phyloP scores from a whole-genome alignment of 92 coral and sea anemone genomes.

The Actinostola sp. region DNA sequence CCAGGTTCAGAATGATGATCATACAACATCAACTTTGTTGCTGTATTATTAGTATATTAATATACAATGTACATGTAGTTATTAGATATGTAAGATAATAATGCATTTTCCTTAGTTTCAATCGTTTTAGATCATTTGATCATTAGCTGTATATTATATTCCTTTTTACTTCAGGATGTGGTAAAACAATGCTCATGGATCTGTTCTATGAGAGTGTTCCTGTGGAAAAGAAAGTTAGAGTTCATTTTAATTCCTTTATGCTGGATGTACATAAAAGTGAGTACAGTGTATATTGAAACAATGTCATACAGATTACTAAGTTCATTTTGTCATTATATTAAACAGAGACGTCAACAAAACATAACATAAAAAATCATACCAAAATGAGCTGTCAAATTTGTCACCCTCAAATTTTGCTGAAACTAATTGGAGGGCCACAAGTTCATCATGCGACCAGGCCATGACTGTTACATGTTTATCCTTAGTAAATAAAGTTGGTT shows the following conservation, averaged over 20 bases:
- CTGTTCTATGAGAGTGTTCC: slow-evolving; percentile 82
- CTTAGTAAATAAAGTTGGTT: too few relatives aligned
- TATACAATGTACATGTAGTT: too few relatives aligned
- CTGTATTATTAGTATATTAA: too few relatives aligned
- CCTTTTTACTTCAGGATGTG: slow-evolving; percentile 75
- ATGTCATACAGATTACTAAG: neutral
- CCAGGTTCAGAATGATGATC: neutral
- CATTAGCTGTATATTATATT: too few relatives aligned
- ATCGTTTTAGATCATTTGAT: too few relatives aligned
- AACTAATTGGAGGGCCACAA: too few relatives aligned
- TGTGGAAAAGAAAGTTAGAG: slow-evolving; percentile 84
- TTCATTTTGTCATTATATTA: neutral
- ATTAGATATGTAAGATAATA: too few relatives aligned
- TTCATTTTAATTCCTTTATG: slow-evolving; percentile 98
- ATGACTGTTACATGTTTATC: too few relatives aligned
- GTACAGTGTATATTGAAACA: too few relatives aligned
- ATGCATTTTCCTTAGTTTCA: too few relatives aligned
- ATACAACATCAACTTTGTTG: neutral
- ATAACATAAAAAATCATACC: too few relatives aligned
- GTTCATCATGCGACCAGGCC: neutral
- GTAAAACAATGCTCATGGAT: slow-evolving; percentile 98
- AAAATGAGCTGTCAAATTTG: neutral
- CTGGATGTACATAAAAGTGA: slow-evolving; percentile 94
- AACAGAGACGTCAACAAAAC: too few relatives aligned
- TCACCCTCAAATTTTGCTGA: neutral